A percentile compares a stretch with the other conserved stretches of the same genome.
Conservation (phyloP, 2,888 invertebrate genomes). For the Loripinus fragilis region DNA sequence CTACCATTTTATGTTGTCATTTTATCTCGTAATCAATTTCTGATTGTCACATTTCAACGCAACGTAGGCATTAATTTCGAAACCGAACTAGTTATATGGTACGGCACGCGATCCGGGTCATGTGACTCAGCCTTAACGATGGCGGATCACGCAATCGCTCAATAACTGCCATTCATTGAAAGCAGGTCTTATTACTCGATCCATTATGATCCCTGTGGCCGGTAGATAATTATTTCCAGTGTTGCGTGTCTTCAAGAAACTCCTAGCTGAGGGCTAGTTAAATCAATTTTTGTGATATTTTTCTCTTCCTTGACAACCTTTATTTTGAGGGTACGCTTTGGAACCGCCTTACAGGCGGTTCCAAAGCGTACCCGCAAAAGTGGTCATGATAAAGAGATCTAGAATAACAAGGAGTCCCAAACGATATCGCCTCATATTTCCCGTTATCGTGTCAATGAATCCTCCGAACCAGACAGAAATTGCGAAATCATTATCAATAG, state of each 20-base stretch:
- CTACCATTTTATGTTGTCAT: constrained; percentile 16
- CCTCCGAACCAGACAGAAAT: constrained; percentile 39
- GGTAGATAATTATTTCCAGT: constrained; percentile 59
- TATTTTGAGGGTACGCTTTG: no score
- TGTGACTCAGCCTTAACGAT: constrained; percentile 59
- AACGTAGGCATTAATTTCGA: constrained; percentile 61
- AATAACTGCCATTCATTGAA: constrained; percentile 60
- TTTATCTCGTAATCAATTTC: constrained; percentile 54
- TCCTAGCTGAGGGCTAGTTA: no score
- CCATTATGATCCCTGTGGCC: constrained; percentile 56
- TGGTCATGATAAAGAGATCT: no score
- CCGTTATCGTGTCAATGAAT: no score
- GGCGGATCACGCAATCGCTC: constrained; percentile 51
- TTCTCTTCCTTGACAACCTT: no score
- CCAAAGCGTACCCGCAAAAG: no score
- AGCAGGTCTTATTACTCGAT: constrained; percentile 58
- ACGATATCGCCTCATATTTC: no score
- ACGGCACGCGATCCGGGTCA: constrained; percentile 57
- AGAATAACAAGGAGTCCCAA: no score
- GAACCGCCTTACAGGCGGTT: no score
- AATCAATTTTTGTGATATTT: no score
- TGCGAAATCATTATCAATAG: constrained; percentile 51
- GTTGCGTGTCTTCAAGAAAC: constrained; percentile 44
- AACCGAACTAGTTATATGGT: constrained; percentile 44
- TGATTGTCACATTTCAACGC: constrained; percentile 57